These are phyloP conservation scores for Dermolepida albohirtum DNA, from an alignment of 2,888 invertebrate genomes.

Conservation along the genomic window DNA sequence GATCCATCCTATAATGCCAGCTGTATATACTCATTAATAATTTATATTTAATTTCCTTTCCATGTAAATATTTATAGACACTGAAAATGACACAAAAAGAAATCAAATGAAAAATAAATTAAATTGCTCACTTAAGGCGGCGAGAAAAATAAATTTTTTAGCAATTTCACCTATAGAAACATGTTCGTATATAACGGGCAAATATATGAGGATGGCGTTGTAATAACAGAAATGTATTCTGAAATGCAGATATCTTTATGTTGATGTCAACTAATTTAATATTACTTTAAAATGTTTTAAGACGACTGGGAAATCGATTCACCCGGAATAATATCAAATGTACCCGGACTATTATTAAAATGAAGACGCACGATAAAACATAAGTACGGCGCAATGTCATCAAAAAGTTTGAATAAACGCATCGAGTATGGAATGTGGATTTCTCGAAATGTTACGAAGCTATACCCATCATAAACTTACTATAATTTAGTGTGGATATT, in stretches of 20 bases:
- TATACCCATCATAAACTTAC: slow-evolving; percentile 24
- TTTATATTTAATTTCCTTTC: neutral
- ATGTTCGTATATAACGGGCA: neutral
- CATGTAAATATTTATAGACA: slow-evolving; percentile 7
- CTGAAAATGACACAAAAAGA: neutral
- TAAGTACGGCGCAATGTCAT: no score
- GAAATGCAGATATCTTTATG: slow-evolving; percentile 19
- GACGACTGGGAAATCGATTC: neutral
- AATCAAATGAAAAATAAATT: slow-evolving; percentile 35
- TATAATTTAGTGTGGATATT: slow-evolving; percentile 50
- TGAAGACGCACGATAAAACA: no score
- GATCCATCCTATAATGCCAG: no score
- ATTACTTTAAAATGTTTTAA: slow-evolving; percentile 4
- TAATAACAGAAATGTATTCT: slow-evolving; percentile 22
- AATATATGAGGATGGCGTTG: slow-evolving; percentile 10
- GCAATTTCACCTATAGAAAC: slow-evolving; percentile 7
- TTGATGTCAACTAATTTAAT: slow-evolving; percentile 34
- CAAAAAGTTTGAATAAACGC: no score
- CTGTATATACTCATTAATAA: no score
- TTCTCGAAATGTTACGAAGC: no score
- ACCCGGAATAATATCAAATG: slow-evolving; percentile 11
- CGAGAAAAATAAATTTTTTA: slow-evolving; percentile 24
- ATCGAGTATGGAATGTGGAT: neutral
- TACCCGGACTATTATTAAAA: neutral
- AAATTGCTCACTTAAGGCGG: slow-evolving; percentile 25